Percentiles rank a stretch among this genome's conserved stretches.
phyloP scores from a whole-genome alignment of 2,113 vertebrate species.

The Mustela lutreola region DNA sequence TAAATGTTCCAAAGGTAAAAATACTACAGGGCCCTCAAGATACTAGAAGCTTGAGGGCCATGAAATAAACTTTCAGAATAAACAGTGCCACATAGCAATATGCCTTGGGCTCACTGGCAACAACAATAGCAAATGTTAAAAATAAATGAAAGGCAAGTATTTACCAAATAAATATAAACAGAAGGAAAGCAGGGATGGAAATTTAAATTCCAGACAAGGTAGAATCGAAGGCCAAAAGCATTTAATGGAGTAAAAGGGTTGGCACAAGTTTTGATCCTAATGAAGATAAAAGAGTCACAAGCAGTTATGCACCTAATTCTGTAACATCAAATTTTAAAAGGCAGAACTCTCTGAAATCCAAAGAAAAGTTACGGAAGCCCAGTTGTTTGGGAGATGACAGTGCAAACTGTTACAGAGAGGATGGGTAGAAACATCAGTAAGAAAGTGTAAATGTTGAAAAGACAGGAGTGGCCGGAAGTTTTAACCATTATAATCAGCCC shows the following conservation, averaged over 20 bases:
- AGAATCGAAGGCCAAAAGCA: slow-evolving; percentile 40
- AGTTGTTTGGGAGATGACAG: not conserved
- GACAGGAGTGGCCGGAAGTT: not conserved
- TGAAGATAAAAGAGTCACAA: slow-evolving; percentile 41
- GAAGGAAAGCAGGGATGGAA: slow-evolving; percentile 53
- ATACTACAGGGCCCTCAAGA: not conserved
- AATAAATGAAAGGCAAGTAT: slow-evolving; percentile 71
- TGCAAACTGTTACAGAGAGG: not conserved
- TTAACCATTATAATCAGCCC: not conserved
- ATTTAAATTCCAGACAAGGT: slow-evolving; percentile 61
- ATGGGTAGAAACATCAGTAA: not conserved
- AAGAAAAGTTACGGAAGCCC: not conserved
- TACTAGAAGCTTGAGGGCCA: not conserved
- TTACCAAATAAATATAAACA: slow-evolving; percentile 72
- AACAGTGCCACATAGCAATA: slow-evolving; percentile 32
- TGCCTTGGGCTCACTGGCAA: slow-evolving; percentile 38
- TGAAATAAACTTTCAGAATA: slow-evolving; percentile 14
- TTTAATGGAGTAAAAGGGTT: slow-evolving; percentile 44
- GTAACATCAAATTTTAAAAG: not conserved
- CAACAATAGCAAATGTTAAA: slow-evolving; percentile 56
- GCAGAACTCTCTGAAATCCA: slow-evolving; percentile 7
- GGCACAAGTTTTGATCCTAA: slow-evolving; percentile 3
- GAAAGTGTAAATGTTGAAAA: not conserved
- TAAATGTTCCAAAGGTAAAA: not conserved
- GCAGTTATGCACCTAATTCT: slow-evolving; percentile 1